phyloP scores from a whole-genome alignment of 2,797 vertebrate genomes.

The Scomberomorus guttatus region DNA sequence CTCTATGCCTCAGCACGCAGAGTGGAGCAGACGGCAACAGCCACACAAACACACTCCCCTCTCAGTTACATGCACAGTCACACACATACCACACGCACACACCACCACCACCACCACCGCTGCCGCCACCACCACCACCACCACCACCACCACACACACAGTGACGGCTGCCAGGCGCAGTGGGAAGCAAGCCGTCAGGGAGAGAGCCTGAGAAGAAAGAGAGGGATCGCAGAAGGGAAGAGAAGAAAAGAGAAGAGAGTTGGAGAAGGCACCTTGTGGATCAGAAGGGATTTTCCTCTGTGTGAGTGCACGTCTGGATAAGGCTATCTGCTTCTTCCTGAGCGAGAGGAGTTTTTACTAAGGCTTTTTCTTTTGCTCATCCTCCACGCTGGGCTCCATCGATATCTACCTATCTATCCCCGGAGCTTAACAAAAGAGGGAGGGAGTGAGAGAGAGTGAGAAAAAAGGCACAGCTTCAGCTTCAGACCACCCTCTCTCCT shows the following conservation, averaged over 20 bases:
- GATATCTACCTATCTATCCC: conserved; percentile 79
- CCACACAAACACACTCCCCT: conserved; percentile 81
- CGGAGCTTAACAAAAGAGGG: conserved; percentile 81
- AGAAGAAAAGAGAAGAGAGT: conserved; percentile 76
- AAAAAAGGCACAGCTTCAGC: conserved; percentile 75
- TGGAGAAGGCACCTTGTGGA: conserved; percentile 81
- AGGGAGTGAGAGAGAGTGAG: conserved; percentile 66
- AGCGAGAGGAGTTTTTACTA: conserved; percentile 72
- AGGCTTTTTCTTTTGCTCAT: conserved; percentile 70
- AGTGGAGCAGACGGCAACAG: conserved; percentile 91
- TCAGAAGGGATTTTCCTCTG: conserved; percentile 80
- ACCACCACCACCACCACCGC: conserved; percentile 21
- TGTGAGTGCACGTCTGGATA: conserved; percentile 75
- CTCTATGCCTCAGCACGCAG: conserved; percentile 90
- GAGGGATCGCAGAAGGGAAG: conserved; percentile 67
- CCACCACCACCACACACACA: conserved; percentile 23
- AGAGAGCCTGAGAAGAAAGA: conserved; percentile 76
- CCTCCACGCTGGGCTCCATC: conserved; percentile 69
- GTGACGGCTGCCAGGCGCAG: conserved; percentile 78
- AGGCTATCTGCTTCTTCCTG: conserved; percentile 67
- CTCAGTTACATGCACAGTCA: conserved; percentile 79
- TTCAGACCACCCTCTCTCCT: conserved; percentile 80
- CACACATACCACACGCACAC: conserved; percentile 71
- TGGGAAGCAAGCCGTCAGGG: conserved; percentile 76
- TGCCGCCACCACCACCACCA: conserved; percentile 10